Evolutionary conservation across 1,140 invertebrate genomes (phyloP), one percentile per base, ranked within the genome.

Genomic region (Drosophila novamexicana): DNA sequence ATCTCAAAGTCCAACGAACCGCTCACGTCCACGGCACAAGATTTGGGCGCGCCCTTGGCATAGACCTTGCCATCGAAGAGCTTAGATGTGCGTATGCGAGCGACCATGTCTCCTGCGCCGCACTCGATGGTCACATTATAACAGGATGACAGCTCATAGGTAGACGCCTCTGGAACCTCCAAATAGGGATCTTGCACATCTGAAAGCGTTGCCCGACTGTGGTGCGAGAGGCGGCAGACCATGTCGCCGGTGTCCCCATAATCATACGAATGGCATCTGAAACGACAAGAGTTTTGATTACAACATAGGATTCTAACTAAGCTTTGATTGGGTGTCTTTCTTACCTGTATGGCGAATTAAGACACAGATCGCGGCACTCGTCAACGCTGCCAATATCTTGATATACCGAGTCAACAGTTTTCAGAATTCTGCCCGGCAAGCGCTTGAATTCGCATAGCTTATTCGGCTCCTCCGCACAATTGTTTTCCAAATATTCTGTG

Each of bases 71-170:
- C 98, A 91, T 97, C 96, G 93, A 98, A 98, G 6, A 98, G 93
- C 92, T 97, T 98, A 62, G 96, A 97, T 6, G 97, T 98, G 91
- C 97, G 96, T 86, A 98, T 98, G 34, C 95, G 95, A 16, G 97
- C 97, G 39, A 98, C 95, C 98, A 98, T 98, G 91, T 98, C 97
- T 49, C 96, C 96, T 1, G 97, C 96, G 47, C 97, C 94, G 84
- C 98, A 98, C 91, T 98, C 97, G 79, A 98, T 97, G 78, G 96
- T 97, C 16, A 98, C 97, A 92, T 98, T 98, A 94, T 98, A 98
- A 92, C 97, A 98, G 6, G 97, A 97, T 72, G 96, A 96, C 53
- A 98, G 93, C 93, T 98, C 97, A 93, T 98, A 98, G 7, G 97
- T 98, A 1, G 97, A 95, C 8, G 96, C 96, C 93, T 97, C 97